Evolutionary conservation across 1,140 invertebrate species (phyloP).

Genomic region (Atta colombica): DNA sequence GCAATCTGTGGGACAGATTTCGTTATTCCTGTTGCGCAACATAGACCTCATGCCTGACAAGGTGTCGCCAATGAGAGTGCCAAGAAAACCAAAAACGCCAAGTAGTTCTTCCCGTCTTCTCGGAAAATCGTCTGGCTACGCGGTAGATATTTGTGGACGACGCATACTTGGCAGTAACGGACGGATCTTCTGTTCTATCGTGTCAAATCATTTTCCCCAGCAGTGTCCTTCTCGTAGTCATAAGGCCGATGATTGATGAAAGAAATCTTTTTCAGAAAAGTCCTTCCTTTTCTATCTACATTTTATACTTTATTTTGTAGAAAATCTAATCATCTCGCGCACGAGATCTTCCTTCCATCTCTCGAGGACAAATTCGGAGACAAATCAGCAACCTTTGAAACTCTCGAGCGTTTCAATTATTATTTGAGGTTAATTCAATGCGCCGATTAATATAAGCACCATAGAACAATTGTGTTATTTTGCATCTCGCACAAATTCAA

Average conservation of each 20-base stretch:
- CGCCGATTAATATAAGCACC: too few species aligned
- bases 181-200: background rate
- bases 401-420: too few species aligned
- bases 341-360: background rate
- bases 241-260: too few species aligned
- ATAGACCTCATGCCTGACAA: background rate
- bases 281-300: background rate
- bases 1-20: background rate
- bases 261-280: background rate
- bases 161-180: conserved; percentile 7
- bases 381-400: too few species aligned
- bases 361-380: background rate
- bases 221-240: background rate
- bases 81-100: conserved; percentile 75
- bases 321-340: background rate
- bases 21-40: conserved; percentile 36
- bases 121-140: conserved; percentile 75
- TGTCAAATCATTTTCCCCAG: conserved; percentile 5
- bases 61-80: conserved; percentile 55
- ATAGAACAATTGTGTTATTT: too few species aligned
- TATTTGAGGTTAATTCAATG: too few species aligned
- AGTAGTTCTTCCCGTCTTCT: conserved; percentile 74
- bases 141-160: conserved; percentile 65
- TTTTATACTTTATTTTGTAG: too few species aligned
- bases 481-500: background rate